Evolutionary conservation across 2,888 invertebrate species (phyloP), one percentile per base, ranked within the genome.

Genomic region (Latrodectus elegans): DNA sequence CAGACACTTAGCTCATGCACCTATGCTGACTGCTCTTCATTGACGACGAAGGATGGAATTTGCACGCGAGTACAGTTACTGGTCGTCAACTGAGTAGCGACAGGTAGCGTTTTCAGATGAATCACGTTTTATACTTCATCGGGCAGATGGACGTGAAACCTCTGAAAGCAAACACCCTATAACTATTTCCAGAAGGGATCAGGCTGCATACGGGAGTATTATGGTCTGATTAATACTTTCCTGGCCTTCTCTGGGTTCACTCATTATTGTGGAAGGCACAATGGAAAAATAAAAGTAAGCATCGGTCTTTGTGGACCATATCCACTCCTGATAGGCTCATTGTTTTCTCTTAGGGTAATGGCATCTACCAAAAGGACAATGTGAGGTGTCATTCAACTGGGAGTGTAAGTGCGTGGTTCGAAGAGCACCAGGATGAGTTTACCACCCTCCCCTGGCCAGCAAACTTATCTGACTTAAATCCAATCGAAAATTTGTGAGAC

Each of bases 1-100:
- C 67, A n/a, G 14, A 9, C 67, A n/a, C n/a, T 3, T 67, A 52
- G 55, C 52, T 26, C 11, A 73, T 6, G 55, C 73, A 55, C 26
- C 73, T 73, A 73, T 73, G 73, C 55, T 53, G 73, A 64, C 75
- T 75, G 75, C 64, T 1, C 38, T 64, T 65, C 65, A 75, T 64
- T 38, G 65, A 49, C 8, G 64, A 75, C 60, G 65, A 52, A 72
- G 52, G n/a, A 10, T 72, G 72, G 72, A 72, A 72, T 72, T 72
- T 72, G 72, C 15, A 64, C 38, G 75, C 49, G 8, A 64, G 64
- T 75, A 38, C 75, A 15, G 65, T 38, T 10, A 75, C 64, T 4
- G 74, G 26, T 60, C 74, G 64, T 75, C 64, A 60, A 75, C 65
- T 38, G n/a, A 75, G 38, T 75, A 64, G 64, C 64, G 38, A 64